These are phyloP conservation scores for Hypsibius dujardini DNA, from an alignment of 1,140 invertebrate genomes.

Conservation along the genomic window DNA sequence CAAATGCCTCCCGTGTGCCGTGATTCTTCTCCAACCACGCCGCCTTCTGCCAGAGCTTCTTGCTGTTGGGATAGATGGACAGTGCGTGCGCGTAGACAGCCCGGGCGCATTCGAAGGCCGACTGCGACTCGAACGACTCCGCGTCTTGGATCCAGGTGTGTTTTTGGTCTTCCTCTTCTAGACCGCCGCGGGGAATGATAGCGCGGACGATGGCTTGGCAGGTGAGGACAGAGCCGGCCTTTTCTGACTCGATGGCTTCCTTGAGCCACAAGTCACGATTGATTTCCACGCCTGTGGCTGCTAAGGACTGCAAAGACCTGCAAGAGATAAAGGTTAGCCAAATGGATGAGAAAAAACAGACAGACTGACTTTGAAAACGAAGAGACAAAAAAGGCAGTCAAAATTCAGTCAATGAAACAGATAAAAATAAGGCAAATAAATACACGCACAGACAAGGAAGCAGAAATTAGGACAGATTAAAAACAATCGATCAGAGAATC, in stretches of 20 bases:
- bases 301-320: slow-evolving; percentile 74
- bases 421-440: too few species aligned
- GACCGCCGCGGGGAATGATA: slow-evolving; percentile 75
- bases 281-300: slow-evolving; percentile 90
- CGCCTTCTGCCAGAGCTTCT: slow-evolving; percentile 88
- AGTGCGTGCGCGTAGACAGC: slow-evolving; percentile 84
- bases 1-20: slow-evolving; percentile 74
- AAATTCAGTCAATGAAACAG: too few species aligned
- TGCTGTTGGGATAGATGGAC: slow-evolving; percentile 81
- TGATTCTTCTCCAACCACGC: slow-evolving; percentile 92
- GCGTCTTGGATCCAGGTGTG: slow-evolving; percentile 99
- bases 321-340: too few species aligned
- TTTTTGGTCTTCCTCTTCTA: slow-evolving; percentile 93
- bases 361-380: too few species aligned
- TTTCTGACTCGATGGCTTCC: slow-evolving; percentile 93
- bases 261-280: slow-evolving; percentile 97
- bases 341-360: too few species aligned
- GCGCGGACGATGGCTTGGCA: slow-evolving; percentile 83
- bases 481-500: too few species aligned
- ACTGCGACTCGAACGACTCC: slow-evolving; percentile 65
- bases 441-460: too few species aligned
- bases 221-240: slow-evolving; percentile 72
- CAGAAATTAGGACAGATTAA: too few species aligned
- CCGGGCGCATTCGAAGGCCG: slow-evolving; percentile 81
- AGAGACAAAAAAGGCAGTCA: too few species aligned